Percentiles rank a stretch among this genome's conserved stretches.
phyloP scores from a whole-genome alignment of 2,888 invertebrate genomes.

The Pseudococcus viburni region DNA sequence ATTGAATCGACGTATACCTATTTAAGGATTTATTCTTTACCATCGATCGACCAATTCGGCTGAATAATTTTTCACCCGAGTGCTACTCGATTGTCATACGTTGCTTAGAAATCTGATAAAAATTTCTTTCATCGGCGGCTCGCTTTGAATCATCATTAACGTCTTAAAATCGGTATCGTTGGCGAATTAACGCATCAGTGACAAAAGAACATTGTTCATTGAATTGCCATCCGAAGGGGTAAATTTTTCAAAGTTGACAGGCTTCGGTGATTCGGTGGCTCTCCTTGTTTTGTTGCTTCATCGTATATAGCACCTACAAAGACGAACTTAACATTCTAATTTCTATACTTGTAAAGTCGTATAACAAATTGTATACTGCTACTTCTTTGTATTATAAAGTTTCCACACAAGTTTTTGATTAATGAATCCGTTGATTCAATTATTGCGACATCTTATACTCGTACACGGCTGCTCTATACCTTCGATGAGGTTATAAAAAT shows the following conservation, averaged over 20 bases:
- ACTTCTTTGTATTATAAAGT: slow-evolving; percentile 40
- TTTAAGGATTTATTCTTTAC: slow-evolving; percentile 2
- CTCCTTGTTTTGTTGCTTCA: background rate
- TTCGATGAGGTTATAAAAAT: background rate
- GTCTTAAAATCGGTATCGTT: background rate
- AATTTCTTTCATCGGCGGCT: no score
- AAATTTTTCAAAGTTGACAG: slow-evolving; percentile 44
- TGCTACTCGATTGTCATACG: background rate
- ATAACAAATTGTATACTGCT: slow-evolving; percentile 23
- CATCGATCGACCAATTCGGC: background rate
- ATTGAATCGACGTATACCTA: background rate
- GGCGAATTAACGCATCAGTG: background rate
- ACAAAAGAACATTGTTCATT: slow-evolving; percentile 4
- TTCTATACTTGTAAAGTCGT: background rate
- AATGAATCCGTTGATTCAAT: slow-evolving; percentile 51
- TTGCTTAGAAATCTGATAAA: no score
- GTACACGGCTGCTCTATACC: background rate
- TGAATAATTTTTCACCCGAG: background rate
- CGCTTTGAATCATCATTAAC: background rate
- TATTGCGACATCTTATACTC: slow-evolving; percentile 1
- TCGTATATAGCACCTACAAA: background rate
- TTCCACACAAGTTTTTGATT: slow-evolving; percentile 36
- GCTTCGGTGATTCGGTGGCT: background rate
- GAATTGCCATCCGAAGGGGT: background rate
- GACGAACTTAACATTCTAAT: slow-evolving; percentile 16